Evolutionary conservation across 1,140 invertebrate species (phyloP), one percentile per base, ranked within the genome.

Genomic region (Ostrea edulis): DNA sequence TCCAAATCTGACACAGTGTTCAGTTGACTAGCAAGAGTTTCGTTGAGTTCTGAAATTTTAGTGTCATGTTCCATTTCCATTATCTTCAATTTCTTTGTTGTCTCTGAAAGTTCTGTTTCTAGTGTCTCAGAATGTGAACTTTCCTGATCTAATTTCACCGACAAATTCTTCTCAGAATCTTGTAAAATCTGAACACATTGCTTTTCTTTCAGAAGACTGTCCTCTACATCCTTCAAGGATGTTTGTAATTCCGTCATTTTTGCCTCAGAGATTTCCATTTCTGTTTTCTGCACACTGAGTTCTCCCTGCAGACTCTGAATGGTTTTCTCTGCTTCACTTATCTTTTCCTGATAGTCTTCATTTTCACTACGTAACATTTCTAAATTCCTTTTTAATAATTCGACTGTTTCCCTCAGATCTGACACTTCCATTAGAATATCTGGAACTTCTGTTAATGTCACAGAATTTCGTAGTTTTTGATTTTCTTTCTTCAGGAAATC

Each of bases 401-500:
- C 86, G 58, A 89, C 82, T 68, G 68, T 88, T 55, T 87, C 71
- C 83, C 90, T 88, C 14, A 91, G 82, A 12, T 86, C 86, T n/a
- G 81, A 22, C 12, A 86, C 44, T 86, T 89, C 89, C n/a, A 86
- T 68, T 14, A 87, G 52, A 58, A 86, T 81, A 53, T 89, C 89
- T 11, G 51, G 14, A 14, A 87, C 84, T 20, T 81, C 35, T 22
- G 55, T 86, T 14, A 77, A 17, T 51, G 5, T 82, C 35, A 58
- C 86, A 5, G 86, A 82, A 55, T 71, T 25, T 51, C 89, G 90
- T 25, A 86, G 81, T 89, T 86, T 91, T 12, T 68, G 68, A 44
- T 92, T 22, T 81, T 93, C 90, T 12, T 86, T 82, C 86, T 88
- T 92, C 55, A 92, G 71, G 25, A 77, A 85, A 82, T 93, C 92